Conservation (phyloP, 2,113 vertebrate genomes). For the Pavo muticus region DNA sequence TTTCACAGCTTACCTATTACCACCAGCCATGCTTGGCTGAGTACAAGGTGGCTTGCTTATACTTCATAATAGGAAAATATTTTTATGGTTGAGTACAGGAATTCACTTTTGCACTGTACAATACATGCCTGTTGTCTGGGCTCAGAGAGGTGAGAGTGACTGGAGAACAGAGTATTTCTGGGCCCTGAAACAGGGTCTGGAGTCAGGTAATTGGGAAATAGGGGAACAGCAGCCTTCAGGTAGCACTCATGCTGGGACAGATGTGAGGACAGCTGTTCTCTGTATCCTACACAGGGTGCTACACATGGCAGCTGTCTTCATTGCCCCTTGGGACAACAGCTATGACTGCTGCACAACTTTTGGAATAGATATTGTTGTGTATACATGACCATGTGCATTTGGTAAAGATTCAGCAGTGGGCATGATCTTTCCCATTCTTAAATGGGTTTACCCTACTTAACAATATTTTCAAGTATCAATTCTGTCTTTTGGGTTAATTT, state of each 20-base stretch:
- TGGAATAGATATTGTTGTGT: not conserved
- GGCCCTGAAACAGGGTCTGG: not conserved
- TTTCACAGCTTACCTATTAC: not conserved
- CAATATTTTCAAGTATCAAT: not conserved
- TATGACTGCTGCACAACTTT: not conserved
- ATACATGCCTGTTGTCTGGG: not conserved
- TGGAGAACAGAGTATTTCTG: not conserved
- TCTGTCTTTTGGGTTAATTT: not conserved
- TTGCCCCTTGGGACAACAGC: not conserved
- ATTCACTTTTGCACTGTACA: not conserved
- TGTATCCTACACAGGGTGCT: fast-evolving
- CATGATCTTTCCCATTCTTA: not conserved
- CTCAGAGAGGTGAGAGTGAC: not conserved
- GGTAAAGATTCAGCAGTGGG: not conserved
- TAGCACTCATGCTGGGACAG: not conserved
- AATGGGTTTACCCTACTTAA: not conserved
- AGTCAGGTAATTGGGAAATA: not conserved
- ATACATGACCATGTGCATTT: not conserved
- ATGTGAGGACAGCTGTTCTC: not conserved
- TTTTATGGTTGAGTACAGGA: not conserved
- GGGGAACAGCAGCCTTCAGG: not conserved
- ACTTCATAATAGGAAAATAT: not conserved
- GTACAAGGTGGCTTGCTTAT: not conserved
- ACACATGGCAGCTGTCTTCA: not conserved
- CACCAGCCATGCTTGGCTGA: not conserved